A percentile compares a stretch with the other conserved stretches of the same genome.
phyloP scores from a whole-genome alignment of 2,113 vertebrate species.

The Callipepla squamata region DNA sequence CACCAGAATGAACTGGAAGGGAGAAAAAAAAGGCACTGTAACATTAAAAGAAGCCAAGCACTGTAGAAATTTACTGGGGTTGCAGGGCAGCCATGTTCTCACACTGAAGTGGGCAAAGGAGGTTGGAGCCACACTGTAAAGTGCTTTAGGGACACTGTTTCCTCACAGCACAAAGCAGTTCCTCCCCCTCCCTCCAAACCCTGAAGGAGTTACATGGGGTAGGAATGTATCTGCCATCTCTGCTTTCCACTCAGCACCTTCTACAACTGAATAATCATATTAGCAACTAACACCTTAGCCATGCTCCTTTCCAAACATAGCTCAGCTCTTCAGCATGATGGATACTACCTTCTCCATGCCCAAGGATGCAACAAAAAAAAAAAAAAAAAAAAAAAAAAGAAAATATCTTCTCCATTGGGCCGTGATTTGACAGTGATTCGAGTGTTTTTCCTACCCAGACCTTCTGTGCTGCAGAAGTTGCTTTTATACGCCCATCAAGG shows the following conservation, averaged over 20 bases:
- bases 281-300: neutral
- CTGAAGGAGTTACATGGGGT: fast-evolving
- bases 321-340: neutral
- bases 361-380: neutral
- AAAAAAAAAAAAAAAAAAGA: neutral
- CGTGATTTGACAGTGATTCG: neutral
- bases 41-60: neutral
- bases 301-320: neutral
- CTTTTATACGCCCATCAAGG: neutral
- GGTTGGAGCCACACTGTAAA: neutral
- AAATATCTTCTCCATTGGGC: neutral
- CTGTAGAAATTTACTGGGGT: neutral
- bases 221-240: neutral
- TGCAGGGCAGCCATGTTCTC: neutral
- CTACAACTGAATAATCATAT: neutral
- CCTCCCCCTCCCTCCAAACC: neutral
- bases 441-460: neutral
- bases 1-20: neutral
- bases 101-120: neutral
- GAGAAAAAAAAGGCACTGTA: neutral
- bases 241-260: neutral
- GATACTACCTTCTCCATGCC: neutral
- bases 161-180: fast-evolving
- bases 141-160: neutral
- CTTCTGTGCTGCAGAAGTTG: neutral